phyloP scores from a whole-genome alignment of 2,113 vertebrate species.

The Podarcis muralis region DNA sequence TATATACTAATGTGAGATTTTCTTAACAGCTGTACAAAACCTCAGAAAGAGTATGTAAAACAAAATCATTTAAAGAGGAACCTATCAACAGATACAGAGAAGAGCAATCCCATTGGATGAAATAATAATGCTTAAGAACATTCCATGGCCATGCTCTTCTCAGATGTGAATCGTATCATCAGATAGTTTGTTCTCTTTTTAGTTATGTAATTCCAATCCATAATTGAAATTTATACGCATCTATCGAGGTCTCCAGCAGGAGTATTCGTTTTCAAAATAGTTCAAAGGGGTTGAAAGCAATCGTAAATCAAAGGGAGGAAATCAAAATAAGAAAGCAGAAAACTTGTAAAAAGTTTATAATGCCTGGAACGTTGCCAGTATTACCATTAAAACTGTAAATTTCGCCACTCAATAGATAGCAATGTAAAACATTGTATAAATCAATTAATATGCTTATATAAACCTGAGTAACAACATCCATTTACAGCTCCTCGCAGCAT shows the following conservation, averaged over 20 bases:
- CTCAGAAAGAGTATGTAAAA: neutral
- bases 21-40: conserved; percentile 19
- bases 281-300: conserved; percentile 34
- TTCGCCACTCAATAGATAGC: conserved; percentile 58
- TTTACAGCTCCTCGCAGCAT: conserved; percentile 37
- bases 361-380: conserved; percentile 63
- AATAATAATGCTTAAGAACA: conserved; percentile 37
- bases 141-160: neutral
- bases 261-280: neutral
- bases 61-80: conserved; percentile 11
- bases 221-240: conserved; percentile 1
- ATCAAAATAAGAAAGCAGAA: conserved; percentile 48
- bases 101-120: neutral
- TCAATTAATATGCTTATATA: conserved; percentile 51
- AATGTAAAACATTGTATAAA: conserved; percentile 53
- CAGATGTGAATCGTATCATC: conserved; percentile 16
- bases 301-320: conserved; percentile 56
- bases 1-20: neutral
- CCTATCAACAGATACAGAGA: neutral
- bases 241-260: conserved; percentile 36
- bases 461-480: conserved; percentile 39
- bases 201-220: conserved; percentile 6
- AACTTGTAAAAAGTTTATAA: conserved; percentile 48
- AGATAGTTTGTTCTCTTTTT: conserved; percentile 21
- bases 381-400: conserved; percentile 73